Percentiles rank a stretch among this genome's conserved stretches.
Evolutionary conservation across 2,797 vertebrate genomes (phyloP).

Genomic region (Tamandua tetradactyla): DNA sequence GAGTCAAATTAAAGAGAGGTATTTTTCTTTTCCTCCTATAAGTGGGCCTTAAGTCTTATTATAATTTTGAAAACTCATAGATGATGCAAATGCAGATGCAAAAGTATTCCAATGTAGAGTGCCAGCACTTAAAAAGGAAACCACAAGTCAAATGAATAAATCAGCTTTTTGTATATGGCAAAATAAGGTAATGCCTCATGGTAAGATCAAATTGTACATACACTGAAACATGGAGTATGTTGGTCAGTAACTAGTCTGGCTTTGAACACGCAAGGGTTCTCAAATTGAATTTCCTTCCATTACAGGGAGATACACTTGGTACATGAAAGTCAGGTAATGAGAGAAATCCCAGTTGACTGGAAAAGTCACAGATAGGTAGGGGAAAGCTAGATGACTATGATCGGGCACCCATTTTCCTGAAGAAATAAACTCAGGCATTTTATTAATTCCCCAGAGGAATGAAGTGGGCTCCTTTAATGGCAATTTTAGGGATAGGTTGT

Average conservation of each 20-base stretch:
- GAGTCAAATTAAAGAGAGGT: constrained; percentile 47
- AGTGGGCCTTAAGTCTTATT: constrained; percentile 36
- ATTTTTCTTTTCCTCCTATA: constrained; percentile 48
- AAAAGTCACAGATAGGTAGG: not conserved
- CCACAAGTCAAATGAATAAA: not conserved
- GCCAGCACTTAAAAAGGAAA: not conserved
- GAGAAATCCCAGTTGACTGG: not conserved
- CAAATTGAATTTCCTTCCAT: constrained; percentile 30
- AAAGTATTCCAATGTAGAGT: constrained; percentile 18
- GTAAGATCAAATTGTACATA: constrained; percentile 26
- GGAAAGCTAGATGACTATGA: not conserved
- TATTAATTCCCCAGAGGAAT: not conserved
- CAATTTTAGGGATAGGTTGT: not conserved
- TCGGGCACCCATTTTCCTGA: not conserved
- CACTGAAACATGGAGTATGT: not conserved
- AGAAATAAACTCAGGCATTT: not conserved
- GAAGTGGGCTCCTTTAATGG: not conserved
- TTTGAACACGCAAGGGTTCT: constrained; percentile 21
- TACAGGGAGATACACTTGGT: not conserved
- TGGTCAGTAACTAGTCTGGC: not conserved
- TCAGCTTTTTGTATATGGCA: not conserved
- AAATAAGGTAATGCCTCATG: not conserved
- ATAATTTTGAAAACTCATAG: constrained; percentile 52
- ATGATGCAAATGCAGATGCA: constrained; percentile 34
- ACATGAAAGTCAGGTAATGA: constrained; percentile 10